Percentiles rank a stretch among this genome's conserved stretches.
Conservation (phyloP, 2,797 vertebrate species). For the Steatocranus sp. region DNA sequence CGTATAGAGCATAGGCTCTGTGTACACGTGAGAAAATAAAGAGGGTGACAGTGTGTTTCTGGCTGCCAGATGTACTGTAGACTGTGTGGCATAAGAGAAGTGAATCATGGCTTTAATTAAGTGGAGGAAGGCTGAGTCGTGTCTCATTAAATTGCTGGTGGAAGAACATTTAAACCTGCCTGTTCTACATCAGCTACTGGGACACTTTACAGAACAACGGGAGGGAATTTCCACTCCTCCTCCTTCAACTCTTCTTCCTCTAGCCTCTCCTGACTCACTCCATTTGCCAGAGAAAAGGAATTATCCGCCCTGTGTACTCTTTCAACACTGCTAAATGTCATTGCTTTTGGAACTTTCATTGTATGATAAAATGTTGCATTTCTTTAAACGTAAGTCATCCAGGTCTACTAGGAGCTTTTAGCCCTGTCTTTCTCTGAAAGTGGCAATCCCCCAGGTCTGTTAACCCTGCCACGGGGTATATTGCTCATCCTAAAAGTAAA, state of each 20-base stretch:
- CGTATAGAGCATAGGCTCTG: not conserved
- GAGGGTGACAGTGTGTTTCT: not conserved
- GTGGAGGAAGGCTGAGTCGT: slow-evolving; percentile 25
- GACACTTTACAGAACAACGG: slow-evolving; percentile 12
- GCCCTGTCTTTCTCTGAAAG: not conserved
- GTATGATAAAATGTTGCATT: not conserved
- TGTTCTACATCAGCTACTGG: slow-evolving; percentile 26
- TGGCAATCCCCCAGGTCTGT: not conserved
- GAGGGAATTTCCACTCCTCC: slow-evolving; percentile 32
- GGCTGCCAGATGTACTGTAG: slow-evolving; percentile 22
- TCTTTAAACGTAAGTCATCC: not conserved
- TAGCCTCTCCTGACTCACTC: not conserved
- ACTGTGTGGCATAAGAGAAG: slow-evolving; percentile 19
- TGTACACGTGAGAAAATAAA: not conserved
- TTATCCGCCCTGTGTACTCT: not conserved
- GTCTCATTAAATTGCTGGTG: slow-evolving; percentile 35
- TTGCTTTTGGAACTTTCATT: not conserved
- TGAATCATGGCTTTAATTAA: slow-evolving; percentile 66
- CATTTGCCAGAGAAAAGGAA: not conserved
- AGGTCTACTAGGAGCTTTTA: not conserved
- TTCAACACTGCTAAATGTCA: not conserved
- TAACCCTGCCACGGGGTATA: not conserved
- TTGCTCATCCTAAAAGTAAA: not conserved
- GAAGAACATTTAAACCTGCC: slow-evolving; percentile 32
- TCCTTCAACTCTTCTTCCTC: not conserved